These are phyloP conservation scores for Alentia gelatinosa DNA, from an alignment of 2,888 invertebrate genomes.

Conservation along the genomic window DNA sequence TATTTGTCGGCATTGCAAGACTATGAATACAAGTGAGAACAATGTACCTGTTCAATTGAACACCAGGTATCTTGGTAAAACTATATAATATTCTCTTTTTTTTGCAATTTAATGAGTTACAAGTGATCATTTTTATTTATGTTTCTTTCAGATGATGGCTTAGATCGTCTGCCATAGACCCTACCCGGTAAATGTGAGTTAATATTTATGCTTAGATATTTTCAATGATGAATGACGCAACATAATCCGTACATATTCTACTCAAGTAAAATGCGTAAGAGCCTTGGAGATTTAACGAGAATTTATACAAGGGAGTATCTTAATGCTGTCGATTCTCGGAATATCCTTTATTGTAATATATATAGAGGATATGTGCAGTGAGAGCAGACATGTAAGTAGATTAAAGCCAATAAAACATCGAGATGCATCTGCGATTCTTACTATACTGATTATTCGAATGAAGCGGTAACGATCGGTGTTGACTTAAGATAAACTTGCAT, in stretches of 20 bases:
- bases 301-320: too few relatives aligned
- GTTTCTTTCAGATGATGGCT: constrained; percentile 36
- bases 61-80: neutral
- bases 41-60: neutral
- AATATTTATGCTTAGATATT: neutral
- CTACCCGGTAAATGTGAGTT: neutral
- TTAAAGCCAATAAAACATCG: too few relatives aligned
- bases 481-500: too few relatives aligned
- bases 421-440: too few relatives aligned
- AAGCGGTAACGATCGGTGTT: too few relatives aligned
- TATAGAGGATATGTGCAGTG: too few relatives aligned
- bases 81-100: too few relatives aligned
- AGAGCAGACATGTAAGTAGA: too few relatives aligned
- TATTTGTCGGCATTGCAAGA: neutral
- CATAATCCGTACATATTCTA: neutral
- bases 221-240: neutral
- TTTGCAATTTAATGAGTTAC: neutral
- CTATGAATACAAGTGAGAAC: neutral
- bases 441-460: too few relatives aligned
- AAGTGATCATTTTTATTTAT: neutral
- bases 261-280: neutral
- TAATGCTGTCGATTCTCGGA: too few relatives aligned
- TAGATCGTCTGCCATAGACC: neutral
- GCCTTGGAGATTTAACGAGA: neutral
- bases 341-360: too few relatives aligned